Evolutionary conservation across 2,888 invertebrate species (phyloP).

Genomic region (Drosophila cyrtoloma): DNA sequence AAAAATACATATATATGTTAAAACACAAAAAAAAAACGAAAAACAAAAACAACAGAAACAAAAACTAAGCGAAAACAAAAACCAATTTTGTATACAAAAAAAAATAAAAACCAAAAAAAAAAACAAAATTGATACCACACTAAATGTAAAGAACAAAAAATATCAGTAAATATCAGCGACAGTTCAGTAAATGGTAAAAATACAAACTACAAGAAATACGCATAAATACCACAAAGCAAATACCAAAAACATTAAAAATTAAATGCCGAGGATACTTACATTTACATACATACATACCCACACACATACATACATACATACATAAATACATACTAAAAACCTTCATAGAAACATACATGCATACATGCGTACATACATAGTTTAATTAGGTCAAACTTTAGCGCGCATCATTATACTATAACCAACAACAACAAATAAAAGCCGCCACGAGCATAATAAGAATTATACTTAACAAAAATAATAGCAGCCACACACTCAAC

Average conservation of each 20-base stretch:
- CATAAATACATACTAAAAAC: constrained; percentile 7
- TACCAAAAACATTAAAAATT: constrained; percentile 12
- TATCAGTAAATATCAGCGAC: constrained; percentile 75
- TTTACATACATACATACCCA: constrained; percentile 17
- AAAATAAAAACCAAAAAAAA: constrained; percentile 27
- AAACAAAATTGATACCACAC: constrained; percentile 40
- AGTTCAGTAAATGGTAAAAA: constrained; percentile 53
- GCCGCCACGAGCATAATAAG: constrained; percentile 24
- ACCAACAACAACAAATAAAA: constrained; percentile 29
- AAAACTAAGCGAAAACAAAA: constrained; percentile 53
- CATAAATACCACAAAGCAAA: constrained; percentile 39
- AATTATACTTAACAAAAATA: constrained; percentile 4
- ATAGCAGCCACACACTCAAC: constrained; percentile 14
- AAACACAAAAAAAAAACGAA: constrained; percentile 31
- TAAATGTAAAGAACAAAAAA: constrained; percentile 61
- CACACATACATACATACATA: background rate
- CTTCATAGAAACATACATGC: background rate
- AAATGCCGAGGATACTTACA: constrained; percentile 32
- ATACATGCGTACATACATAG: constrained; percentile 56
- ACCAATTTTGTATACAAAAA: constrained; percentile 65
- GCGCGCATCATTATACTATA: constrained; percentile 76
- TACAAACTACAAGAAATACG: constrained; percentile 47
- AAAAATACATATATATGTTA: constrained; percentile 38
- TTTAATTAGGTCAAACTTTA: constrained; percentile 71
- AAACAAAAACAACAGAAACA: constrained; percentile 35